Conservation (phyloP, 2,113 vertebrate genomes). For the Callocephalon fimbriatum region DNA sequence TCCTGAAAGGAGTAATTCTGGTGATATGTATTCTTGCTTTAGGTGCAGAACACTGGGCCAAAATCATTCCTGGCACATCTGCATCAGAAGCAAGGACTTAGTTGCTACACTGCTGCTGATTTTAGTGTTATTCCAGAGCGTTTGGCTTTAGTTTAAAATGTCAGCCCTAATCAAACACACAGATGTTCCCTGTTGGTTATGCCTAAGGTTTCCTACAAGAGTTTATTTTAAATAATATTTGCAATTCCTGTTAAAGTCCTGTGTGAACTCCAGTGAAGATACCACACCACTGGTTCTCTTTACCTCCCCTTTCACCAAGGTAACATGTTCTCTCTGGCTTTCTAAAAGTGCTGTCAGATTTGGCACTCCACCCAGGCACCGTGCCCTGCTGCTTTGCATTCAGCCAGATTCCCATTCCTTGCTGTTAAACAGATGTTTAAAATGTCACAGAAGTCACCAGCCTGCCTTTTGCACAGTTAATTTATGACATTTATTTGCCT, state of each 20-base stretch:
- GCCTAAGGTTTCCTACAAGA: background rate
- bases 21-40: background rate
- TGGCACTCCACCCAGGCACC: background rate
- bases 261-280: background rate
- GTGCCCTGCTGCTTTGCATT: background rate
- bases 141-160: conserved; percentile 18
- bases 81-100: background rate
- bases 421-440: background rate
- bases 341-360: background rate
- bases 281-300: background rate
- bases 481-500: background rate
- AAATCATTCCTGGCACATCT: background rate
- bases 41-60: background rate
- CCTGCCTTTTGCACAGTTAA: background rate
- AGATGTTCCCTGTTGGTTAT: background rate
- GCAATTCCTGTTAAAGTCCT: background rate
- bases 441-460: background rate
- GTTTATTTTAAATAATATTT: background rate
- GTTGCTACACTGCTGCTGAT: background rate
- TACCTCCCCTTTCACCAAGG: background rate
- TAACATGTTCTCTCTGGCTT: background rate
- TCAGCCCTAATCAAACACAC: background rate
- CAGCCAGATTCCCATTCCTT: background rate
- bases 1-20: background rate
- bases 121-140: background rate